Evolutionary conservation across 2,888 invertebrate species (phyloP).

Genomic region (Caenorhabditis angaria): DNA sequence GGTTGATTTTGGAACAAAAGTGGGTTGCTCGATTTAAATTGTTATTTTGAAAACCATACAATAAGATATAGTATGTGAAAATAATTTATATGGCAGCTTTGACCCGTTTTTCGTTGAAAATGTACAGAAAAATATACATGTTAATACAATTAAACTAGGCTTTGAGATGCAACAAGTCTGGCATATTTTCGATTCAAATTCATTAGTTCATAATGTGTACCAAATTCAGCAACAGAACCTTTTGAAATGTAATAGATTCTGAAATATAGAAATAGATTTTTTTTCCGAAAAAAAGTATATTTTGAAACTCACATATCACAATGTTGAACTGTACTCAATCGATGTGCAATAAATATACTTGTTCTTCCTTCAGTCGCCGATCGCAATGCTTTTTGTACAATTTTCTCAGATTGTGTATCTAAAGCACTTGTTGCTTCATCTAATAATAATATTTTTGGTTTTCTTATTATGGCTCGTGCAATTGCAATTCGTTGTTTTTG

Average conservation of each 20-base stretch:
- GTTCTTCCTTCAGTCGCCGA: constrained; percentile 49
- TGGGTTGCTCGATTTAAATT: too few relatives aligned
- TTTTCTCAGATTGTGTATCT: constrained; percentile 36
- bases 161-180: constrained; percentile 46
- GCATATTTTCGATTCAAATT: constrained; percentile 51
- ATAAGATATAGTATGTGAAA: too few relatives aligned
- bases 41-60: too few relatives aligned
- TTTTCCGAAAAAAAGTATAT: neutral
- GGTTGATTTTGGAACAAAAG: too few relatives aligned
- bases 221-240: constrained; percentile 49
- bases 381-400: constrained; percentile 53
- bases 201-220: constrained; percentile 54
- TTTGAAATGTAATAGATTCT: constrained; percentile 53
- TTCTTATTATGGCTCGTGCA: constrained; percentile 37
- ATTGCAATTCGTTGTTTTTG: constrained; percentile 48
- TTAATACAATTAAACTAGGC: neutral
- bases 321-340: constrained; percentile 54
- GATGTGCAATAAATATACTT: constrained; percentile 58
- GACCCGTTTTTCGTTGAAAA: neutral
- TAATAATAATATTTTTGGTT: constrained; percentile 34
- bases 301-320: constrained; percentile 40
- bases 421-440: constrained; percentile 48
- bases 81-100: neutral
- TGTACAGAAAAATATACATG: neutral
- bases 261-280: constrained; percentile 6